Conservation (phyloP, 2,888 invertebrate species). For the Dinocampus coccinellae region DNA sequence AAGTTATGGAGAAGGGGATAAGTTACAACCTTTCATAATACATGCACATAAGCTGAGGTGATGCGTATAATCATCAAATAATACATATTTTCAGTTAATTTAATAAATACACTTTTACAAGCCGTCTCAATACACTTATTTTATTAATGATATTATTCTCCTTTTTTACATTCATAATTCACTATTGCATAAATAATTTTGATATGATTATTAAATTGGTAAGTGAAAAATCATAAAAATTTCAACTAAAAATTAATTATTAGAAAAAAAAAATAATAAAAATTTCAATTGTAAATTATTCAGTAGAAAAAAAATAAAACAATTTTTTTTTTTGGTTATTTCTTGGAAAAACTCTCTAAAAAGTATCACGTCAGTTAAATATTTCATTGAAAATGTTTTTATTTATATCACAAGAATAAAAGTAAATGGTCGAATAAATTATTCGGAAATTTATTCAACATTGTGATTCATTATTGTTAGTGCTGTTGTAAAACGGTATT, state of each 20-base stretch:
- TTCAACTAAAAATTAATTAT: neutral
- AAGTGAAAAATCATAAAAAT: neutral
- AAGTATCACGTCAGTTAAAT: too few species aligned
- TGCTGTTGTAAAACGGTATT: slow-evolving; percentile 56
- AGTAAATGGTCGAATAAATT: neutral
- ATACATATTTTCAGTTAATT: slow-evolving; percentile 2
- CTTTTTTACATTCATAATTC: too few species aligned
- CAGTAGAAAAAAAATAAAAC: neutral
- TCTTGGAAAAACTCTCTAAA: too few species aligned
- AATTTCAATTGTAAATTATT: neutral
- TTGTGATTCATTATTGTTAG: neutral
- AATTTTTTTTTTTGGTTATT: too few species aligned
- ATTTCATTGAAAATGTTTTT: neutral
- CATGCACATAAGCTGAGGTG: slow-evolving; percentile 18
- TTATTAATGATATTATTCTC: too few species aligned
- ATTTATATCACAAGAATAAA: neutral
- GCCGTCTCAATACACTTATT: too few species aligned
- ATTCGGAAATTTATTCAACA: neutral
- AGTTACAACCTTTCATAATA: slow-evolving; percentile 15
- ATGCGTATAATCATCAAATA: neutral
- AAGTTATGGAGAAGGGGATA: neutral
- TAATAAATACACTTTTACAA: too few species aligned
- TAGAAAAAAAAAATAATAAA: neutral
- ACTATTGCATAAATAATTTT: too few species aligned
- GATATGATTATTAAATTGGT: too few species aligned